Evolutionary conservation across 1,140 invertebrate species (phyloP).

Genomic region (Nautilus pompilius): DNA sequence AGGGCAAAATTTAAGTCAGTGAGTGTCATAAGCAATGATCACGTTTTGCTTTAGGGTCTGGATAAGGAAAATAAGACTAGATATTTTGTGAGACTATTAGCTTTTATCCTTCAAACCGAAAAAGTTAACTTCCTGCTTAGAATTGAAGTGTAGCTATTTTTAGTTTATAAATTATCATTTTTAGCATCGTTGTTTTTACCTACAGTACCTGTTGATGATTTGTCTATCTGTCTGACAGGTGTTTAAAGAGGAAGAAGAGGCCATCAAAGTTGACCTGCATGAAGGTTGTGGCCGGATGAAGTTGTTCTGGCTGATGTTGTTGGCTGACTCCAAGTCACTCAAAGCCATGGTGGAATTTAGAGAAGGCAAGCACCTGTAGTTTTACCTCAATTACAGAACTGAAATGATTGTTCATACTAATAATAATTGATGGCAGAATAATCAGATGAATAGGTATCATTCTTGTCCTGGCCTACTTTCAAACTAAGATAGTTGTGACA

Average conservation of each 20-base stretch:
- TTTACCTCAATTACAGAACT: not conserved
- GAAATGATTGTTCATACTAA: not conserved
- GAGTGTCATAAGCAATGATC: no score
- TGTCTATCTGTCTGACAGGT: slow-evolving; percentile 56
- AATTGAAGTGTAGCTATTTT: no score
- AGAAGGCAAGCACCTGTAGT: slow-evolving; percentile 61
- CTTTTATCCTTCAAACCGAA: no score
- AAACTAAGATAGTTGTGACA: no score
- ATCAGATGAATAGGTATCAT: not conserved
- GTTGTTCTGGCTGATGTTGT: slow-evolving; percentile 87
- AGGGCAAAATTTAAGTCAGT: no score
- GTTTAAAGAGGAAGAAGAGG: slow-evolving; percentile 94
- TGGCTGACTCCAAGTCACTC: slow-evolving; percentile 87
- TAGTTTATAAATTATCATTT: no score
- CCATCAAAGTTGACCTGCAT: slow-evolving; percentile 81
- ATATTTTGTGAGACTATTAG: no score
- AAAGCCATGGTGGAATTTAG: slow-evolving; percentile 94
- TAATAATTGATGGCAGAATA: not conserved
- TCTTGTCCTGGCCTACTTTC: no score
- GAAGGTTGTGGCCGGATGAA: slow-evolving; percentile 94
- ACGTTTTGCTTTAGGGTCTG: no score
- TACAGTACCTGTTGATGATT: not conserved
- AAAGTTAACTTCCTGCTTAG: no score
- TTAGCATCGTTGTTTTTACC: no score
- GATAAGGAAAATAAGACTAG: no score